These are phyloP conservation scores for Onychomys arenicola DNA, from an alignment of 2,797 vertebrate species.

Conservation along the genomic window DNA sequence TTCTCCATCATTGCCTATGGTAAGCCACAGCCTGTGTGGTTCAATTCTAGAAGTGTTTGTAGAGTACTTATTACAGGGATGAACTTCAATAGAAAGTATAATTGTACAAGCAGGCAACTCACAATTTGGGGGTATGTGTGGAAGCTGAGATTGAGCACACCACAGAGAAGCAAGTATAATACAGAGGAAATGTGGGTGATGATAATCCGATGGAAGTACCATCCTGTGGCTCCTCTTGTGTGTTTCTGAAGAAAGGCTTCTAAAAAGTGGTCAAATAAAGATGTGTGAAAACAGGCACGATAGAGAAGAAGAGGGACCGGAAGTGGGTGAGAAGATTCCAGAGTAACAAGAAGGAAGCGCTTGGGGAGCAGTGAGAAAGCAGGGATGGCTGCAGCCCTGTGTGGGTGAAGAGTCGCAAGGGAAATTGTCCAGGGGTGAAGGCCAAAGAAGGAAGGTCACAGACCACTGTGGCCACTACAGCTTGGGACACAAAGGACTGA, in stretches of 20 bases:
- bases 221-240: background rate
- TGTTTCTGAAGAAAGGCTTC: constrained; percentile 45
- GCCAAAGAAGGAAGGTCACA: background rate
- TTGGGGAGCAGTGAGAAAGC: background rate
- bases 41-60: background rate
- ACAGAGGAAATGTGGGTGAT: background rate
- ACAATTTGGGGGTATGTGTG: background rate
- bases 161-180: background rate
- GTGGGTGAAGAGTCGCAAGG: background rate
- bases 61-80: background rate
- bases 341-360: background rate
- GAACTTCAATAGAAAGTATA: background rate
- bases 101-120: background rate
- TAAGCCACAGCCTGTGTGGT: background rate
- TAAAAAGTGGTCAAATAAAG: constrained; percentile 1
- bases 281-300: background rate
- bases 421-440: background rate
- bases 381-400: no score
- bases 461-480: background rate
- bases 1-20: background rate
- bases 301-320: background rate
- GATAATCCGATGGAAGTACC: background rate
- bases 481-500: background rate
- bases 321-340: background rate
- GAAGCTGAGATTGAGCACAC: background rate